Base-by-base conservation (phyloP, 1,140 invertebrate species). In the Lepidotrigona ventralis region DNA sequence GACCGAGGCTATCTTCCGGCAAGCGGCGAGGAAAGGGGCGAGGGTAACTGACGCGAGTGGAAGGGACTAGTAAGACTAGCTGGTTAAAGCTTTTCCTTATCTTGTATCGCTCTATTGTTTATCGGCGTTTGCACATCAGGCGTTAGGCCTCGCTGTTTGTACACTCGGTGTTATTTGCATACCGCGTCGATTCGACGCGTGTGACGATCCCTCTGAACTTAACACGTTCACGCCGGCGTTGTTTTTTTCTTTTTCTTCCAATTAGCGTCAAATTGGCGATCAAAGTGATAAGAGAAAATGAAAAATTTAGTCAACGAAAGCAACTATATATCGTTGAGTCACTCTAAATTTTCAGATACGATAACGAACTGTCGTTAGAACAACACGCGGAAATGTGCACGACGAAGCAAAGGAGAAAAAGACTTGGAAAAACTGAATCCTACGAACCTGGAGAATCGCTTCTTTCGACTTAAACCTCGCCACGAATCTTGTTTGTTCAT, bases 11-110 rank as follows among this genome's bases (percentile, higher is more conserved):
- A 82, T 82, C 73, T 53, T 51, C 66, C 58, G 29, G 58, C 12
- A 39, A 29, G 58, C 12, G 29, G 54, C 2, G 64, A 5, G 64
- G 17, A 66, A 26, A 11, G n/a, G 39, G 29, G 39, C 26, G 58
- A 75, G 54, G 26, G 58, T 73, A 29, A 58, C 19, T 60, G 6
- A 46, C 39, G 6, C 39, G 23, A 68, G 60, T 66, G 83, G 69
- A 60, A 58, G 78, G 70, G 64, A 73, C 56, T 56, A 63, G 60
- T 71, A 81, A 81, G 69, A 68, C 56, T 33, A 33, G 74, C 26
- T 26, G 15, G 77, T n/a, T 69, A 58, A 64, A 70, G 76, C 74
- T 85, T 79, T 78, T 79, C 74, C 86, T 81, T 87, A 84, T 84
- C 82, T 64, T 72, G 46, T 63, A 73, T 39, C 74, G 76, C 46